Conservation (phyloP, 2,797 vertebrate species). For the Rhinichthys osculus region DNA sequence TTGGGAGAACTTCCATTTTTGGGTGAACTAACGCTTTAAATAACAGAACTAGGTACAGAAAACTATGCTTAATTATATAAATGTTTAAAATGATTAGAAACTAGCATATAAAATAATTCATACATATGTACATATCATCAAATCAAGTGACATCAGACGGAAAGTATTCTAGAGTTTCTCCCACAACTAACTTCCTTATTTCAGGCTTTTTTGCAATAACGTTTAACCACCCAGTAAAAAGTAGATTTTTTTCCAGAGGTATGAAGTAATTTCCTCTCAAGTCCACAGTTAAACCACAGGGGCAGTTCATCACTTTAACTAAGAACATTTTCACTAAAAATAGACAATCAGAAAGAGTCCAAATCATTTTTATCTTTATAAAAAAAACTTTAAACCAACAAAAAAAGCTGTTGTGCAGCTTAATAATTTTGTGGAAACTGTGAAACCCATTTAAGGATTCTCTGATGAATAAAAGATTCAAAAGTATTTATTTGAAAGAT, state of each 20-base stretch:
- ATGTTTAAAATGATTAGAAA: neutral
- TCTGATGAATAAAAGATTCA: neutral
- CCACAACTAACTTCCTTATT: neutral
- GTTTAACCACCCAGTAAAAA: neutral
- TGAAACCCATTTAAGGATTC: neutral
- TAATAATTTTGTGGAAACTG: neutral
- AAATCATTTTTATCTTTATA: too few species aligned
- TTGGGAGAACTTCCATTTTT: neutral
- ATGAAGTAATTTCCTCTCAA: neutral
- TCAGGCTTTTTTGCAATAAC: neutral
- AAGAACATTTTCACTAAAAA: neutral
- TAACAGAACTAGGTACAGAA: neutral
- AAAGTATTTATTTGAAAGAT: neutral
- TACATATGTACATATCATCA: neutral
- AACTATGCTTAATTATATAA: neutral
- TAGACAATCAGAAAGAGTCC: too few species aligned
- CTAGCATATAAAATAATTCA: neutral
- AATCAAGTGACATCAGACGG: neutral
- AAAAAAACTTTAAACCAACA: too few species aligned
- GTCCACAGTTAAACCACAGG: neutral
- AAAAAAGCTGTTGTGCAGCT: neutral
- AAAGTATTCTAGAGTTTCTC: neutral
- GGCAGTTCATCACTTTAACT: neutral
- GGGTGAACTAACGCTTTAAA: neutral
- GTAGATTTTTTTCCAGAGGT: neutral